Evolutionary conservation across 2,888 invertebrate species (phyloP), one percentile per base, ranked within the genome.

Genomic region (Blera fallax): DNA sequence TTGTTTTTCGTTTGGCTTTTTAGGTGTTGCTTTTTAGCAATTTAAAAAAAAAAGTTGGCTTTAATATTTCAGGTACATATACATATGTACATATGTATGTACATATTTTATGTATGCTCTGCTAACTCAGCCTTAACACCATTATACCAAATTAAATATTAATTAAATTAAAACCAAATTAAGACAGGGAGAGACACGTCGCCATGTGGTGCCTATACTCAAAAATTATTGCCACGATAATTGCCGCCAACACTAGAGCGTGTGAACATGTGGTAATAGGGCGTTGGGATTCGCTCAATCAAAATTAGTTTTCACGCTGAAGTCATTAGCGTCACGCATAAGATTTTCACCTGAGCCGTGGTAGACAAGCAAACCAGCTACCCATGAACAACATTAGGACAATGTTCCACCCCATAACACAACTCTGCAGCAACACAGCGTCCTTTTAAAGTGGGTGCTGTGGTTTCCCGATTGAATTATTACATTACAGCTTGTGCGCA

Each of bases 281-380:
- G 56, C 56, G 56, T 16, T 56, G 65, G 56, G 56, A 67, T 76
- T 65, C 76, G 64, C 76, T 76, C 76, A 76, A 76, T 76, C 76
- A 76, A 65, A 76, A 76, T 76, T 65, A 76, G 65, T 65, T 76
- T 76, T 65, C 76, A 65, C 34, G 65, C 43, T 29, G n/a, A 65
- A 76, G 56, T 65, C 58, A 76, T 76, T 76, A 76, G 56, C 76
- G 76, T 65, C 76, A 76, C 76, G 76, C 76, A 65, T 76, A 65
- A 65, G 76, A 76, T 76, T 67, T 76, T 48, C 76, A 76, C 76
- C 65, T 76, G 76, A 65, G 65, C 54, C 45, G 24, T 32, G 48
- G 32, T 18, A 50, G 37, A 16, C 60, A 37, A 50, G 18, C 21
- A 14, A 72, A 73, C 29, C 56, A 34, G 21, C 29, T 37, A 64